Evolutionary conservation across 2,113 vertebrate genomes (phyloP).

Genomic region (Myotis yumanensis): DNA sequence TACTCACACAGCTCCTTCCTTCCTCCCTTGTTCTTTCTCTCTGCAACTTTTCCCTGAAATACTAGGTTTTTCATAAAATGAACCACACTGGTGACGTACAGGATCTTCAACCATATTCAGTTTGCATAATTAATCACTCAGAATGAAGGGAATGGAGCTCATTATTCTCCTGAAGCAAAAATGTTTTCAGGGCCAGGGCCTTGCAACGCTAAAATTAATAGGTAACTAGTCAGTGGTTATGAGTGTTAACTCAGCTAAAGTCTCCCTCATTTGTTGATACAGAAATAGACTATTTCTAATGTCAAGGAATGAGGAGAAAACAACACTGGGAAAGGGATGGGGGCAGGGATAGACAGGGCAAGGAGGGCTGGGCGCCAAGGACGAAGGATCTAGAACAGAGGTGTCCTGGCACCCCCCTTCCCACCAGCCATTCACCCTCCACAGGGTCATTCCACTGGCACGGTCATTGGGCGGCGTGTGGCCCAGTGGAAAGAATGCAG

Average conservation of each 20-base stretch:
- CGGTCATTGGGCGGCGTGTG: rapidly evolving
- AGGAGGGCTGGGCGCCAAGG: not conserved
- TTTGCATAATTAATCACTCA: not conserved
- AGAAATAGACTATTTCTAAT: not conserved
- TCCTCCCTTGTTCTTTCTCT: not conserved
- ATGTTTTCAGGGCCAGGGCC: not conserved
- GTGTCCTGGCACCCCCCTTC: not conserved
- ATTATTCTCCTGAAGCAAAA: not conserved
- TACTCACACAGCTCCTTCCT: not conserved
- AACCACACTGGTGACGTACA: not conserved
- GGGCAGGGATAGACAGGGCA: rapidly evolving
- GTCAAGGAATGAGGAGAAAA: not conserved
- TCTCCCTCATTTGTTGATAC: not conserved
- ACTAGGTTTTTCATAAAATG: not conserved
- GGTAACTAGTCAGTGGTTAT: not conserved
- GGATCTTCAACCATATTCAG: not conserved
- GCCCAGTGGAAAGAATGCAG: not conserved
- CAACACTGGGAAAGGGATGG: not conserved
- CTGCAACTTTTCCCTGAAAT: not conserved
- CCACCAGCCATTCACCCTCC: no score
- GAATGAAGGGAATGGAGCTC: not conserved
- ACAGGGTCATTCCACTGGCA: not conserved
- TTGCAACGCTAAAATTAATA: not conserved
- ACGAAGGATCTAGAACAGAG: not conserved
- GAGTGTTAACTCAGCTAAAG: not conserved